Evolutionary conservation across 2,888 invertebrate species (phyloP).

Genomic region (Clanis bilineata): DNA sequence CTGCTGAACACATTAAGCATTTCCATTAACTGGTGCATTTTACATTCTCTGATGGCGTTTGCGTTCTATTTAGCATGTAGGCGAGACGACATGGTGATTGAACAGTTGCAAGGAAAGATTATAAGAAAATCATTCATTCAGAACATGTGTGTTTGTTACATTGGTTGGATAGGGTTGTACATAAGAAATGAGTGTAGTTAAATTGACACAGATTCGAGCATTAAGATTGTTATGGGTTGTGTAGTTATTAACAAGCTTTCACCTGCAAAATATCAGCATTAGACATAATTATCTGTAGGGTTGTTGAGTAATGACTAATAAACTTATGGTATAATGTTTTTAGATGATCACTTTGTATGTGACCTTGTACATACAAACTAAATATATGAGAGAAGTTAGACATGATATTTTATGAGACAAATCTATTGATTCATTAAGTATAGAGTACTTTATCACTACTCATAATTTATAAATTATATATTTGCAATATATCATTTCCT

Average conservation of each 20-base stretch:
- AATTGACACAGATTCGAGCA: neutral
- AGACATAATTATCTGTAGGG: no score
- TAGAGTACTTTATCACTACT: no score
- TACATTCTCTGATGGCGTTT: slow-evolving; percentile 30
- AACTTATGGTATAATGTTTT: no score
- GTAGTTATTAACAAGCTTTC: neutral
- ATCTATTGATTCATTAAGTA: no score
- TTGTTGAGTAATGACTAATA: no score
- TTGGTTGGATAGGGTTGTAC: neutral
- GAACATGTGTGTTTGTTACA: neutral
- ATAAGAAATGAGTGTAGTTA: neutral
- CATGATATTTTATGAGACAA: no score
- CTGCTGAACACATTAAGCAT: neutral
- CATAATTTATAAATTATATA: no score
- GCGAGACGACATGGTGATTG: slow-evolving; percentile 58
- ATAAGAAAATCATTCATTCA: slow-evolving; percentile 10
- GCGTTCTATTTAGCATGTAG: slow-evolving; percentile 51
- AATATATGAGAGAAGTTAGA: no score
- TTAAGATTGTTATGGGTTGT: neutral
- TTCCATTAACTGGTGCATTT: slow-evolving; percentile 19
- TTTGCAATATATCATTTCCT: no score
- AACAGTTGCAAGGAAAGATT: slow-evolving; percentile 34
- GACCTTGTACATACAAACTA: no score
- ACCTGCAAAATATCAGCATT: neutral
- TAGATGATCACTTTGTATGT: no score